Percentiles rank a stretch among this genome's conserved stretches.
Conservation (phyloP, 2,797 vertebrate genomes). For the Gouania willdenowi region DNA sequence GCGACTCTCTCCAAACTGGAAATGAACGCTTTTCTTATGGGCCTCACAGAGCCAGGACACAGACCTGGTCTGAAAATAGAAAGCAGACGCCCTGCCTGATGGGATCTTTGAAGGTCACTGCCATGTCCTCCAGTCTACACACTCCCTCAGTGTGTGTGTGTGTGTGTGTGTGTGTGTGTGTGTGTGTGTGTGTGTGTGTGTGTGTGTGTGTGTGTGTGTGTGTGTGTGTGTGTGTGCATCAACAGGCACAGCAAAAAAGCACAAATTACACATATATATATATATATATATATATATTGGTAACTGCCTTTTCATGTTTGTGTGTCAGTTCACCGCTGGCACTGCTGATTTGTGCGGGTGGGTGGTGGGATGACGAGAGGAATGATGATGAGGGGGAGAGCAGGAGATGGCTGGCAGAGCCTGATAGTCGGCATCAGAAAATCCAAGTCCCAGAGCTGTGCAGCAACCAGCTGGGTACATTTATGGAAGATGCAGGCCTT, state of each 20-base stretch:
- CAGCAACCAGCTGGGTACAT: neutral
- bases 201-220: too few species aligned
- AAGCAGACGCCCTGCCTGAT: conserved; percentile 38
- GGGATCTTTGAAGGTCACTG: conserved; percentile 71
- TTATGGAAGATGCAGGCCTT: too few species aligned
- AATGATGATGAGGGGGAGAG: conserved; percentile 16
- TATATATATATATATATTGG: too few species aligned
- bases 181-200: conserved; percentile 8
- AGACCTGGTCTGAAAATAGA: conserved; percentile 32
- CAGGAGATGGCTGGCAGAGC: conserved; percentile 19
- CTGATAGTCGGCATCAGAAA: conserved; percentile 41
- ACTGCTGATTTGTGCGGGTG: conserved; percentile 23
- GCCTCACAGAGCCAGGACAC: conserved; percentile 6
- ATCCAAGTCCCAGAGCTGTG: conserved; percentile 13
- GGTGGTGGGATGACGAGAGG: conserved; percentile 10
- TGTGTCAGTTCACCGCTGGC: conserved; percentile 34
- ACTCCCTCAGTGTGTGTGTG: neutral
- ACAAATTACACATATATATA: too few species aligned
- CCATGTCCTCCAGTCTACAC: conserved; percentile 35
- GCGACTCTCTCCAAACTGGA: conserved; percentile 22
- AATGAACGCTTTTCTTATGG: conserved; percentile 4
- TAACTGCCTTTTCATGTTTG: conserved; percentile 55
- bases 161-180: conserved; percentile 4
- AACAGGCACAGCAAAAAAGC: conserved; percentile 55
- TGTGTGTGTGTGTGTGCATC: conserved; percentile 26